Evolutionary conservation across 2,888 invertebrate species (phyloP), one percentile per base, ranked within the genome.

Genomic region (Rhagophthalmus giganteus): DNA sequence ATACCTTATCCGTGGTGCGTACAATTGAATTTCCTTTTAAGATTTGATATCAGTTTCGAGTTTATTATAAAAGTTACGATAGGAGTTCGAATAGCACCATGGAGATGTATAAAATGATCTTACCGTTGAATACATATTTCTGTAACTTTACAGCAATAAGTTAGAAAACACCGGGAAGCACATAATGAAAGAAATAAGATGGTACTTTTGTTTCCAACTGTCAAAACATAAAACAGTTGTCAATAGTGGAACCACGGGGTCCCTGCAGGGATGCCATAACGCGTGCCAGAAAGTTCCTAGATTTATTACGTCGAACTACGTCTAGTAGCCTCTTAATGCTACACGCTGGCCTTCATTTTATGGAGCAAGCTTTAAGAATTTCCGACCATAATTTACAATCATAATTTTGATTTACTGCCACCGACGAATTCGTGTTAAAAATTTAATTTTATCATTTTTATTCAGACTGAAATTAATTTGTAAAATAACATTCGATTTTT

Each of bases 191-290:
- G 33, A 31, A 46, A 50, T 57, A 58, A 52, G 60, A 61, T 62
- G 56, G 59, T 61, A 62, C 62, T 64, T 64, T 65, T 65, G 64
- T 65, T 65, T 63, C 59, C 57, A 62, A 58, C 67, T 66, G 68
- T 68, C 67, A 65, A 66, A 66, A 65, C 65, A 68, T 67, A 66
- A 68, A 67, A 65, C 63, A 67, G 66, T 66, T 66, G 65, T 67
- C 66, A 66, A 67, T 66, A 61, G 57, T 53, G 54, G 54, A 55
- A 57, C 57, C 49, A 49, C 57, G 45, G 59, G 55, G 55, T 47
- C 62, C 24, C 62, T 49, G 60, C 58, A 55, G 64, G 64, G 57
- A 60, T 62, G 60, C 65, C 52, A 59, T 64, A 65, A 65, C 63
- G 63, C 65, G 64, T 65, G 64, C 65, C 64, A 61, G 63, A 62